Base-by-base conservation (phyloP, 1,140 invertebrate genomes). In the Nasonia vitripennis region DNA sequence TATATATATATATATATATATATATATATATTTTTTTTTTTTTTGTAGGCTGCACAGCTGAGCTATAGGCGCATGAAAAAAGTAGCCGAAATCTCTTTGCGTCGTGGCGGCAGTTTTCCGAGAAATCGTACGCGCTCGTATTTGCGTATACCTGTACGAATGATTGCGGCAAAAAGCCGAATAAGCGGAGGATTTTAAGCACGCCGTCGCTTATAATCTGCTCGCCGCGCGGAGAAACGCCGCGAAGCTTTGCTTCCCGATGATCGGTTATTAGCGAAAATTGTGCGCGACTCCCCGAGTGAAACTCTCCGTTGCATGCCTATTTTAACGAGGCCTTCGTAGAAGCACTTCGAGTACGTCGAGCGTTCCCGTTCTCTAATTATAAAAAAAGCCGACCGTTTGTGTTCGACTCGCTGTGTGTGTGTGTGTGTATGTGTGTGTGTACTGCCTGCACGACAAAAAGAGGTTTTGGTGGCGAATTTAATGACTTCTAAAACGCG, bases 321-420 rank as follows among this genome's bases (percentile, higher is more conserved):
- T 74, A 41, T 74, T 48, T 78, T 62, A 78, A 78, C 48, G 77
- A 78, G 77, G 77, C 77, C 51, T 78, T 78, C 51, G 77, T 23
- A 17, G 31, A 67, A 62, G 31, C 51, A 78, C 23, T 78, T 62
- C 0, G 20, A 67, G 17, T 55, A n/a, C 68, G n/a, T n/a, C 11
- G 77, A 17, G 11, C 27, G 77, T 78, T 78, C 51, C 77, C 77
- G 20, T 78, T 78, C 77, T 78, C 77, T 55, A 67, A 78, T 55
- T 67, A 34, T 34, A 34, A 67, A 67, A 31, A 78, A n/a, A 78
- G 20, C 12, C 31, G 45, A 75, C n/a, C 45, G 17, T 78, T 48
- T 27, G 20, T 10, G 73, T 75, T 27, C 70, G 27, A 12, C 9
- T 34, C 23, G 70, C 5, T 23, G 14, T 62, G 17, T n/a, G 55